Conservation (phyloP, 2,113 vertebrate species). For the Tauraco erythrolophus region DNA sequence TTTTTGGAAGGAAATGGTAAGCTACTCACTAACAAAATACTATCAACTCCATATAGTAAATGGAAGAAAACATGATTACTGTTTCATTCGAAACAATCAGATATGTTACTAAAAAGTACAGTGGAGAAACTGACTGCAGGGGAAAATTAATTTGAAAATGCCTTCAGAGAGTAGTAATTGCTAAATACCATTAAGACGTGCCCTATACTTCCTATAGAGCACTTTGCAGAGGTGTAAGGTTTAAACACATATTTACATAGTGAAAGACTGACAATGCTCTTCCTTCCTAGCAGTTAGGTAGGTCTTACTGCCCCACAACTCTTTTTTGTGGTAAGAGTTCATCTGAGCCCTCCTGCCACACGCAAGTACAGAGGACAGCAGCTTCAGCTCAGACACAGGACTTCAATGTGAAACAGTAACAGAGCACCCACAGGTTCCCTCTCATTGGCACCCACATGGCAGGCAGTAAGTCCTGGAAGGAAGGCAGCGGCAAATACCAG, state of each 20-base stretch:
- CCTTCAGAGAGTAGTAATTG: not conserved
- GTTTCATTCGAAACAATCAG: fast-evolving
- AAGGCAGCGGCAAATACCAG: not conserved
- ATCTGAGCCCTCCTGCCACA: not conserved
- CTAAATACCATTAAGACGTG: not conserved
- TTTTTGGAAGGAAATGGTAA: not conserved
- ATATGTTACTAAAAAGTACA: not conserved
- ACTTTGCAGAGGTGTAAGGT: not conserved
- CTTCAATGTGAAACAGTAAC: not conserved
- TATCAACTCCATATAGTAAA: not conserved
- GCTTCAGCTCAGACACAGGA: not conserved
- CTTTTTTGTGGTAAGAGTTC: not conserved
- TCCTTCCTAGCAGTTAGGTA: not conserved
- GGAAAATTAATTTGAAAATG: not conserved
- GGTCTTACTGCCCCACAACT: not conserved
- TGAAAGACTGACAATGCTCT: not conserved
- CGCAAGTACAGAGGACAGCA: not conserved
- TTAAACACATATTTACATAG: not conserved
- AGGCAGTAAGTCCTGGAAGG: not conserved
- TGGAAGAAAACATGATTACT: not conserved
- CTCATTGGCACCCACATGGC: not conserved
- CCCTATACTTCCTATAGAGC: not conserved
- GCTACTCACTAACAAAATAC: not conserved
- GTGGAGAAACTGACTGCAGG: not conserved
- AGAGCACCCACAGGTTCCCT: not conserved